Evolutionary conservation across 2,113 vertebrate genomes (phyloP).

Genomic region (Fulica atra): DNA sequence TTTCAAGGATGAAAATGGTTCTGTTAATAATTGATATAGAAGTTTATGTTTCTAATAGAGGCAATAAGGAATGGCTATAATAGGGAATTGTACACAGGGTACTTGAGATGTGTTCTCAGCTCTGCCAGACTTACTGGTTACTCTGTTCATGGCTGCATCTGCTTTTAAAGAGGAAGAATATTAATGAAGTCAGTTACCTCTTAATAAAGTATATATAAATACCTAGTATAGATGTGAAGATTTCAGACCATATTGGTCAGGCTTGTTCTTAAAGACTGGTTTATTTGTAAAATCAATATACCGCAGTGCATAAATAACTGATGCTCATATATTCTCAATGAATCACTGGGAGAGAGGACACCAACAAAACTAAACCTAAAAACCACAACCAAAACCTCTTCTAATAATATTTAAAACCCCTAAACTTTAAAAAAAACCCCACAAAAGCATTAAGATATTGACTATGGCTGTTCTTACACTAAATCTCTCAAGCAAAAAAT

Average conservation of each 20-base stretch:
- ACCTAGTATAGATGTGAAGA: not conserved
- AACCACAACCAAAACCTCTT: not conserved
- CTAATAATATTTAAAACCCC: not conserved
- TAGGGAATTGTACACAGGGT: not conserved
- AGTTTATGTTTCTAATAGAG: not conserved
- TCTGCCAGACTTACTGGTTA: not conserved
- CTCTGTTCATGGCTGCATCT: not conserved
- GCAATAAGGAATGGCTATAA: not conserved
- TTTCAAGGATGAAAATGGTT: not conserved
- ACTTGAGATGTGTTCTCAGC: not conserved
- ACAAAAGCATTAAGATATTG: not conserved
- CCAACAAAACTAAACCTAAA: not conserved
- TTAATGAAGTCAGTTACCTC: not conserved
- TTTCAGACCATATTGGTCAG: not conserved
- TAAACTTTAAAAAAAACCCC: too few relatives aligned
- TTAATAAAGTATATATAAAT: not conserved
- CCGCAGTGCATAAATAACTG: not conserved
- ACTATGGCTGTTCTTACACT: not conserved
- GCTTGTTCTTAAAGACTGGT: not conserved
- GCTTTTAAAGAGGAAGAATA: not conserved
- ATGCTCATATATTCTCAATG: not conserved
- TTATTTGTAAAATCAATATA: not conserved
- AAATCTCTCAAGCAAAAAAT: not conserved
- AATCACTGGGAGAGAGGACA: not conserved
- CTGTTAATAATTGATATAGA: not conserved